Evolutionary conservation across 35 echinoderm and acorn worm species (phyloP).

Genomic region (Anneissia japonica): DNA sequence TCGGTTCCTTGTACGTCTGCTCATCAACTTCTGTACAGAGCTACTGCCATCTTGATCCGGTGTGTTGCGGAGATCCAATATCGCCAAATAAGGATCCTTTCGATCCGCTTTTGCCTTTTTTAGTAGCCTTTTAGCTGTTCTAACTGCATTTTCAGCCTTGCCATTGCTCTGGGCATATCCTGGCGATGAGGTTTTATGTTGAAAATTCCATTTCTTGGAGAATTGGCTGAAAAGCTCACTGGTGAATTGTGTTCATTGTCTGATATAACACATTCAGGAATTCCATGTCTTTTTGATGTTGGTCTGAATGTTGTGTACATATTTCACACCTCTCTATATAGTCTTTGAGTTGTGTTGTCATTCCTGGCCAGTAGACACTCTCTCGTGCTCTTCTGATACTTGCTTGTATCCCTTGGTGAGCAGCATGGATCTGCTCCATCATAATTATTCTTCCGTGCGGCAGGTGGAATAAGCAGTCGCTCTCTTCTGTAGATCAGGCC

Average conservation of each 20-base stretch:
- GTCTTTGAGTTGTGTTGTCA: conserved; percentile 24
- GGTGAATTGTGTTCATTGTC: too few relatives aligned
- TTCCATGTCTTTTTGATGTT: conserved; percentile 49
- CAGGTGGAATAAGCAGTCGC: too few relatives aligned
- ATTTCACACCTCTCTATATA: conserved; percentile 14
- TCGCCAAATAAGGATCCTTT: conserved; percentile 26
- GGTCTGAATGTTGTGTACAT: conserved; percentile 15
- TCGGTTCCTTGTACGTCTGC: conserved; percentile 39
- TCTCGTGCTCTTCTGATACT: conserved; percentile 58
- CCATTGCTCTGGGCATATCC: conserved; percentile 52
- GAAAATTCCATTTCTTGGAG: conserved; percentile 22
- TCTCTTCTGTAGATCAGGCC: too few relatives aligned
- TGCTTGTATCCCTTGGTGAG: conserved; percentile 52
- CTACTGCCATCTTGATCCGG: conserved; percentile 41
- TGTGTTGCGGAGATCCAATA: conserved; percentile 44
- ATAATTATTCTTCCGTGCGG: too few relatives aligned
- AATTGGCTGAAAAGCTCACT: too few relatives aligned
- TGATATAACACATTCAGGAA: too few relatives aligned
- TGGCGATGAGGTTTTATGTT: conserved; percentile 37
- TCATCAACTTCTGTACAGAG: conserved; percentile 67
- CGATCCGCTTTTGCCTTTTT: conserved; percentile 10
- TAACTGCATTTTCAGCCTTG: conserved; percentile 30
- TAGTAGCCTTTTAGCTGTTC: conserved; percentile 17
- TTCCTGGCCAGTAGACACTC: conserved; percentile 53
- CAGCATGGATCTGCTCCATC: conserved; percentile 38